A percentile compares a stretch with the other conserved stretches of the same genome.
phyloP scores from a whole-genome alignment of 2,797 vertebrate species.

The Xenops minutus region DNA sequence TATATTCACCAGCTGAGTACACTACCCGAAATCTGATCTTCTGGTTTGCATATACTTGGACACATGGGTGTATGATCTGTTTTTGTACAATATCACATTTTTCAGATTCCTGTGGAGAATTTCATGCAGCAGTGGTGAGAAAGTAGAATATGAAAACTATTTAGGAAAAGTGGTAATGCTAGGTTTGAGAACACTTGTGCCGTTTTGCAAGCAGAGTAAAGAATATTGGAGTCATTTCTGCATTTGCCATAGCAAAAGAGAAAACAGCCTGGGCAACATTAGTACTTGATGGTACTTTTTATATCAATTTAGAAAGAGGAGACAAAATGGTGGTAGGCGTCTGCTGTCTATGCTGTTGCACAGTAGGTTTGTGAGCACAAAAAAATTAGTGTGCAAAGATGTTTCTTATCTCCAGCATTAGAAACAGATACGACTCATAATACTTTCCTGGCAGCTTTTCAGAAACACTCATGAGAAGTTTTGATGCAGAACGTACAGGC shows the following conservation, averaged over 20 bases:
- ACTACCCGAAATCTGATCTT: not conserved
- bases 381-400: not conserved
- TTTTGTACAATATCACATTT: not conserved
- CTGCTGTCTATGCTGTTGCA: not conserved
- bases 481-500: not conserved
- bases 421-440: not conserved
- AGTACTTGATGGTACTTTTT: not conserved
- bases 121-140: not conserved
- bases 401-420: not conserved
- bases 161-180: not conserved
- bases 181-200: not conserved
- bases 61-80: rapidly evolving
- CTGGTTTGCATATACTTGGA: not conserved
- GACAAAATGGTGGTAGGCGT: not conserved
- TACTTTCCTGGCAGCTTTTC: not conserved
- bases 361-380: not conserved
- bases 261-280: not conserved
- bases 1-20: not conserved
- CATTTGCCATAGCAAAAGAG: not conserved
- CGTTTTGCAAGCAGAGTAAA: not conserved
- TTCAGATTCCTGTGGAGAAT: not conserved
- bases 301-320: not conserved
- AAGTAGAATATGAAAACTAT: not conserved
- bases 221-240: not conserved
- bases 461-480: not conserved